These are phyloP conservation scores for Sturnus vulgaris DNA, from an alignment of 2,113 vertebrate species.

Conservation along the genomic window DNA sequence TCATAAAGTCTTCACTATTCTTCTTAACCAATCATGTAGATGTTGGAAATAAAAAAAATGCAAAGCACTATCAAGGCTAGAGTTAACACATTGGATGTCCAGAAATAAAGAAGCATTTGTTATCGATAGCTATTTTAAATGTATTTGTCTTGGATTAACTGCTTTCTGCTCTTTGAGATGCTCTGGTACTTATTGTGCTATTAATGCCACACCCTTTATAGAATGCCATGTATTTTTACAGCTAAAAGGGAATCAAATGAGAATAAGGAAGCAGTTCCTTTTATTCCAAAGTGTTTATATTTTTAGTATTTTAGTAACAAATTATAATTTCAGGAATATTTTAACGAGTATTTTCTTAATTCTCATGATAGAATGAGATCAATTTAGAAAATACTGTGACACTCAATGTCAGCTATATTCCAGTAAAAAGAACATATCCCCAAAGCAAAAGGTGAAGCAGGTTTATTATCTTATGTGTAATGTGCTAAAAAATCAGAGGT, in stretches of 20 bases:
- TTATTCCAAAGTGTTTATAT: background rate
- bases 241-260: background rate
- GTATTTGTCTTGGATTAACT: background rate
- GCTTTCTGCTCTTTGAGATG: background rate
- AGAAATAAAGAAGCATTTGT: background rate
- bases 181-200: background rate
- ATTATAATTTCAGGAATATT: background rate
- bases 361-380: background rate
- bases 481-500: background rate
- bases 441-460: background rate
- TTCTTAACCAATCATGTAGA: background rate
- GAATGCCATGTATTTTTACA: background rate
- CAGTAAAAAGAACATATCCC: background rate
- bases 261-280: background rate
- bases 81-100: background rate
- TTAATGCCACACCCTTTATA: background rate
- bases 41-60: background rate
- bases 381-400: background rate
- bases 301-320: background rate
- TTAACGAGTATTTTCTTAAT: background rate
- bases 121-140: background rate
- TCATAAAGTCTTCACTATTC: background rate
- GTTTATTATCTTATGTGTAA: background rate
- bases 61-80: background rate
- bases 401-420: background rate